These are phyloP conservation scores for Rallus limicola DNA, from an alignment of 2,113 vertebrate species.

Conservation along the genomic window DNA sequence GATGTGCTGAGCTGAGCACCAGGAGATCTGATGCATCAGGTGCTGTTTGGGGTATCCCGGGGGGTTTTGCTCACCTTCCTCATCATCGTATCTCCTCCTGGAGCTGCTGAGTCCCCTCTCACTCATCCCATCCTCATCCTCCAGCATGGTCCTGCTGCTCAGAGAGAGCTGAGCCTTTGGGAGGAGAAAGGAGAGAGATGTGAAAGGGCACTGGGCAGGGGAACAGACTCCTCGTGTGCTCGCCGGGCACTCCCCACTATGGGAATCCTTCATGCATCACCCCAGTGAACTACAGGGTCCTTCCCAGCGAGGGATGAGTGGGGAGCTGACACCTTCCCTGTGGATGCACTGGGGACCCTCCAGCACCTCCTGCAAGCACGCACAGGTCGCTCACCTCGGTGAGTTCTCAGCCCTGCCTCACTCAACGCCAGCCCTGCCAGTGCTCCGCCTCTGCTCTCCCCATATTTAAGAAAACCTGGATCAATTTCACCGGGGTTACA, in stretches of 20 bases:
- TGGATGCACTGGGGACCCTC: rapidly evolving
- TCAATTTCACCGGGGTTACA: rapidly evolving
- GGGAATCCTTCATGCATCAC: rapidly evolving
- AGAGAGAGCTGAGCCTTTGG: background rate
- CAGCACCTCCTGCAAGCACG: rapidly evolving
- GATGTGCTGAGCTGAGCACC: rapidly evolving
- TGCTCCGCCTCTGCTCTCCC: background rate
- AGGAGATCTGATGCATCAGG: rapidly evolving
- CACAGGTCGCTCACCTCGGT: rapidly evolving
- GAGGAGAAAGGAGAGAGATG: background rate
- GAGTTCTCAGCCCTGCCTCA: background rate
- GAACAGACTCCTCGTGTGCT: rapidly evolving
- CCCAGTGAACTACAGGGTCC: background rate
- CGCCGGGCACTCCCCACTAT: rapidly evolving
- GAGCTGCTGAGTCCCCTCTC: conserved; percentile 72
- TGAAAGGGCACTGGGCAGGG: background rate
- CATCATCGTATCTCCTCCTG: conserved; percentile 83
- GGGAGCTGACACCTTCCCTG: background rate
- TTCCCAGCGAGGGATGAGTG: rapidly evolving
- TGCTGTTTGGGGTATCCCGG: rapidly evolving
- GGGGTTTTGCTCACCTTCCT: conserved; percentile 78
- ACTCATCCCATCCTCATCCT: conserved; percentile 73
- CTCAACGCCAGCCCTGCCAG: background rate
- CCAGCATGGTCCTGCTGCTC: conserved; percentile 72
- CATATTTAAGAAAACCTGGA: background rate